Base-by-base conservation (phyloP, 2,888 invertebrate species). In the Epinotia ramella region DNA sequence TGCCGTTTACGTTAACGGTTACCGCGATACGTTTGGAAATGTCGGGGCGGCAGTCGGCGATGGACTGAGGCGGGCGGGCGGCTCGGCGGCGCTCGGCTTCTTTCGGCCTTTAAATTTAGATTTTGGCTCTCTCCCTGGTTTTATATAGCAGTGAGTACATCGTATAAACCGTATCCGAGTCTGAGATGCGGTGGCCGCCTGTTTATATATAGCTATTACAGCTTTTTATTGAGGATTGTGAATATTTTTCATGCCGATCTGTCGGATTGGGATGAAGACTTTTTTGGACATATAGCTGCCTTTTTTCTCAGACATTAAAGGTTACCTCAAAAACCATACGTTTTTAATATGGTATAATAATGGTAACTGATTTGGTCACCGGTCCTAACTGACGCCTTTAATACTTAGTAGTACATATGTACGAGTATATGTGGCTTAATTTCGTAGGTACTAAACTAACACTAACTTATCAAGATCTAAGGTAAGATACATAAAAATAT, bases 61-160 rank as follows among this genome's bases (percentile, higher is more conserved):
- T 89, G 90, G 90, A 94, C 94, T 94, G 94, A 92, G 91, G 91
- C 91, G 93, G 93, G 93, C 93, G 93, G 91, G 89, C 89, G 90
- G 87, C 82, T 92, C 93, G 93, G 88, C 78, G 80, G 86, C 86
- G 84, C 84, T 93, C 93, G 94, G 92, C 82, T 88, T 86, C 88
- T 85, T 89, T 94, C 91, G 92, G 89, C 86, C 90, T 90, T 94
- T 95, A 95, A 94, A 94, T 94, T 95, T 95, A 95, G 95, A 95
- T 94, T 93, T 95, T 95, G 95, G 95, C 95, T 95, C 93, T 94
- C 92, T 93, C 95, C 95, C 95, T 94, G 93, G 94, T 93, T 94
- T 94, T 93, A 94, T 94, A 93, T 94, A 94, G 94, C 89, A 91
- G 93, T 94, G 94, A 94, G 93, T 94, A 93, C 93, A 93, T 93